Evolutionary conservation across 35 echinoderm and acorn worm species (phyloP).

Genomic region (Apostichopus californicus): DNA sequence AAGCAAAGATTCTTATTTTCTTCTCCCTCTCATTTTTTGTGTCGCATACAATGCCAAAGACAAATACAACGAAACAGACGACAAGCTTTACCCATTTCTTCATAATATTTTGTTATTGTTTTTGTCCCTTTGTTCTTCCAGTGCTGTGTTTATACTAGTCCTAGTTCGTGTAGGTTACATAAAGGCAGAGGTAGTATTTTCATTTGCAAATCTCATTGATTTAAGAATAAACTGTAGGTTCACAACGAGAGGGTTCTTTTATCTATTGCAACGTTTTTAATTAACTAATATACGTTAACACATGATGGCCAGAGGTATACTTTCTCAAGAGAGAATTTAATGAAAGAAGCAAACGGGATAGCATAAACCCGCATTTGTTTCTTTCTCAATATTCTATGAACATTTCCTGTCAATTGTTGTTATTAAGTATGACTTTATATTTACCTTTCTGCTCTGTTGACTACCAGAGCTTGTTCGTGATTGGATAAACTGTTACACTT

Average conservation of each 20-base stretch:
- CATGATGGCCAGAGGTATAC: too few relatives aligned
- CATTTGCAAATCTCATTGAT: background rate
- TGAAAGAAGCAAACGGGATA: background rate
- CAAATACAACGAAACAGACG: background rate
- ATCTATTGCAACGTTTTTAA: background rate
- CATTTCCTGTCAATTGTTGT: conserved; percentile 1
- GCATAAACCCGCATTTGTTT: background rate
- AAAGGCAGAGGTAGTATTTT: background rate
- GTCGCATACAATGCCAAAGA: background rate
- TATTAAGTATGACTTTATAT: background rate
- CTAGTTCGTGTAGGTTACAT: background rate
- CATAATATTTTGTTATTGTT: background rate
- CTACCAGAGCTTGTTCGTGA: background rate
- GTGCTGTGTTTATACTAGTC: background rate
- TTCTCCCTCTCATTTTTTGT: background rate
- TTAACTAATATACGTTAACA: background rate
- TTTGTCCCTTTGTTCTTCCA: background rate
- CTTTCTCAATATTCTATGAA: background rate
- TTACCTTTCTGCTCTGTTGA: background rate
- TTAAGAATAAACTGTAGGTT: background rate
- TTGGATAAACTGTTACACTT: background rate
- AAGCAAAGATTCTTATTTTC: background rate
- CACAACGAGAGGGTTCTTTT: background rate
- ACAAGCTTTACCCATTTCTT: background rate
- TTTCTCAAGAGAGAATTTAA: background rate